Percentiles rank a stretch among this genome's conserved stretches.
Evolutionary conservation across 2,888 invertebrate species (phyloP).

Genomic region (Griposia aprilina): DNA sequence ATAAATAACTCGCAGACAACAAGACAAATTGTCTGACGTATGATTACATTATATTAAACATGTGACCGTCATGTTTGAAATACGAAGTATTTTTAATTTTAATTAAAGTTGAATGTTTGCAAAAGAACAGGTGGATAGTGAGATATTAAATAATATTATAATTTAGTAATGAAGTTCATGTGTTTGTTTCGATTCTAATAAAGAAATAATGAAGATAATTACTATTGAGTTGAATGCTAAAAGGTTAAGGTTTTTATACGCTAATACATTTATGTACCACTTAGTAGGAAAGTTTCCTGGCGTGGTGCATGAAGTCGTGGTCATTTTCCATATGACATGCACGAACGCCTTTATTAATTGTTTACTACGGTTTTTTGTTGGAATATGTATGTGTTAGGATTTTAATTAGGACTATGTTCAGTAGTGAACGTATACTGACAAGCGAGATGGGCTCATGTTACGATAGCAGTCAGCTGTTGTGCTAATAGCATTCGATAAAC

Average conservation of each 20-base stretch:
- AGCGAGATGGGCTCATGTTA: background rate
- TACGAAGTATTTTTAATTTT: background rate
- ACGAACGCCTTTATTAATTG: background rate
- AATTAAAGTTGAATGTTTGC: conserved; percentile 1
- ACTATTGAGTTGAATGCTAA: background rate
- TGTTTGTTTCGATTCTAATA: background rate
- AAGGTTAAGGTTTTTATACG: background rate
- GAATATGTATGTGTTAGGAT: background rate
- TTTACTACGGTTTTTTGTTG: background rate
- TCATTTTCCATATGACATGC: too few relatives aligned
- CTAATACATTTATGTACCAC: background rate
- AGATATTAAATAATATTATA: background rate
- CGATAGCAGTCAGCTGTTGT: background rate
- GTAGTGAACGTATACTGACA: background rate
- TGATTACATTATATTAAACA: background rate
- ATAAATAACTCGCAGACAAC: background rate
- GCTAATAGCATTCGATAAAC: too few relatives aligned
- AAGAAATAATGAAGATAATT: background rate
- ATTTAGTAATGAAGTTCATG: background rate
- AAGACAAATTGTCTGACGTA: conserved; percentile 34
- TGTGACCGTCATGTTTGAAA: background rate
- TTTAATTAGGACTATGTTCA: background rate
- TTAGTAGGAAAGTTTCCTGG: background rate
- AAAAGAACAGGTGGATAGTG: background rate
- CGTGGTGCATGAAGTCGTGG: too few relatives aligned